Base-by-base conservation (phyloP, 2,888 invertebrate species). In the Lacanobia oleracea region DNA sequence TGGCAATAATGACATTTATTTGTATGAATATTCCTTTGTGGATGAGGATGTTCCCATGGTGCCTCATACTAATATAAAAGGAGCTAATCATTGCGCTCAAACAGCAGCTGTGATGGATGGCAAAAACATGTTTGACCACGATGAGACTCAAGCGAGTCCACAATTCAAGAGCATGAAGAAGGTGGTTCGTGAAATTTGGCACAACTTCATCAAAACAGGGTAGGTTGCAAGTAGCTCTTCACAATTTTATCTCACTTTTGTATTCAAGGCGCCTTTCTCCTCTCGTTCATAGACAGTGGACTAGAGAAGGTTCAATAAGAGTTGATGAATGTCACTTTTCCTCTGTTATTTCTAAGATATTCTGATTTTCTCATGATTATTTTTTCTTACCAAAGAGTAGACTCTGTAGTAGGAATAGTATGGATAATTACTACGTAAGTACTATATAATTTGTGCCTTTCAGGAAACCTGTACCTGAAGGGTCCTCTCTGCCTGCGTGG, bases 21-120 rank as follows among this genome's bases (percentile, higher is more conserved):
- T 93, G 54, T 93, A 91, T 66, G 88, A 90, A 71, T 93, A 89
- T 75, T 85, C 87, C 4, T 93, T 87, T 78, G 86, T 85, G 9
- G 89, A 91, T 67, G 83, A 88, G 4, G 71, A 82, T 48, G 71
- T 75, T 18, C 82, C 87, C 5, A 51, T 76, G 0, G 84, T 90
- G 8, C 84, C 84, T 5, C 40, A 88, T 21, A 88, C 88, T 23
- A 72, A 83, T 2, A 67, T 87, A 7, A 71, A 80, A 2, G 90
- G 89, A 0, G 89, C 89, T 1, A 70, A 60, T 9, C 90, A 93
- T 59, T 89, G 90, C 51, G 87, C 86, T 21, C 90, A 92, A 77
- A 83, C 88, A 1, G 0, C 23, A 5, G 87, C 88, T 18, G 72
- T 89, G 5, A 40, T 72, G 18, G 88, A 88, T 48, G 43, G 65